A percentile compares a stretch with the other conserved stretches of the same genome.
These are phyloP conservation scores for Strigamia crassipes DNA, from an alignment of 2,888 invertebrate genomes.

Conservation along the genomic window DNA sequence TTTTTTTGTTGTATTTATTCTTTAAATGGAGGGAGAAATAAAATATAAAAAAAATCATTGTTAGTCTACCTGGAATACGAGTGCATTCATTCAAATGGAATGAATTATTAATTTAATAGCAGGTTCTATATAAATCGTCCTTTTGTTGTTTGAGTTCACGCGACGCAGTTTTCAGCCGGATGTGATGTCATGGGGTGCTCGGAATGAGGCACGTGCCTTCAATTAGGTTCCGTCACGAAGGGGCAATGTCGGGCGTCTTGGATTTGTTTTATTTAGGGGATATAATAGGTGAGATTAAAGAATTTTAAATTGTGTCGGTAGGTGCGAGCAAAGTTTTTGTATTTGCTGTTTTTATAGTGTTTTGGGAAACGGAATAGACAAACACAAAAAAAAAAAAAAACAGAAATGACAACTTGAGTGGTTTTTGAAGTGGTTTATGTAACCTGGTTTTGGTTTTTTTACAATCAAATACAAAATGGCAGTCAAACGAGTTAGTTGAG, in stretches of 20 bases:
- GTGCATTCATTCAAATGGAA: conserved; percentile 27
- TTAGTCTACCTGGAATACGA: conserved; percentile 16
- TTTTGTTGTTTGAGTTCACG: conserved; percentile 30
- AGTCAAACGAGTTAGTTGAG: too few relatives aligned
- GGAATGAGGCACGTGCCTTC: conserved; percentile 28
- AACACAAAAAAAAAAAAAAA: too few relatives aligned
- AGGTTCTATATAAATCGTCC: conserved; percentile 42
- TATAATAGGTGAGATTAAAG: too few relatives aligned
- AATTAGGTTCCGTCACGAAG: conserved; percentile 31
- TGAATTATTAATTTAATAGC: conserved; percentile 42
- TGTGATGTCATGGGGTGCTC: conserved; percentile 34
- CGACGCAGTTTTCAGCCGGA: conserved; percentile 23
- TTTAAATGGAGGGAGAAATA: not conserved
- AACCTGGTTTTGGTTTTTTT: too few relatives aligned
- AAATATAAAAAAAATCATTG: not conserved
- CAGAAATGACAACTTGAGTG: too few relatives aligned
- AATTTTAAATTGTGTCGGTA: too few relatives aligned
- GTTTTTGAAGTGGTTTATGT: too few relatives aligned
- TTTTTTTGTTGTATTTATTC: not conserved
- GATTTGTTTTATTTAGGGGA: not conserved
- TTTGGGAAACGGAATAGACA: too few relatives aligned
- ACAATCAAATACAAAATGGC: too few relatives aligned
- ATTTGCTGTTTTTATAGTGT: too few relatives aligned
- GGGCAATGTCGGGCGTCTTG: not conserved
- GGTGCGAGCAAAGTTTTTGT: too few relatives aligned